These are phyloP conservation scores for Plecturocebus donacophilus DNA, from an alignment of 2,113 vertebrate species.

Conservation along the genomic window DNA sequence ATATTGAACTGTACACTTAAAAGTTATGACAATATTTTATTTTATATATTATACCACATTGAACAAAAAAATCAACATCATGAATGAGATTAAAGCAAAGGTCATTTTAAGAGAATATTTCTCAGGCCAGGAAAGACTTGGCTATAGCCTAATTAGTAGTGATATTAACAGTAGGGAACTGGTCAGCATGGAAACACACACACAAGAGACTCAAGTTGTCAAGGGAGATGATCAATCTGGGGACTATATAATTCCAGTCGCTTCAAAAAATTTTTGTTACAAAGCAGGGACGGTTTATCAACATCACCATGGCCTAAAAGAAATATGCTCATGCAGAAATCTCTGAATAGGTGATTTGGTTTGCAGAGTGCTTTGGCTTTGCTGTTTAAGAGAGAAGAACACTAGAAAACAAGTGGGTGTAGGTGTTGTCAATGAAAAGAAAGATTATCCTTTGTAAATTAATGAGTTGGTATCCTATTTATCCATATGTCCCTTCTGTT, in stretches of 20 bases:
- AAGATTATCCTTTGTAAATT: not conserved
- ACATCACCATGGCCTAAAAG: not conserved
- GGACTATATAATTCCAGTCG: constrained; percentile 14
- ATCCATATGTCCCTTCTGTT: not conserved
- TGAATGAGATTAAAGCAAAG: not conserved
- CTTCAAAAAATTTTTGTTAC: not conserved
- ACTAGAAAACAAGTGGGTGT: not conserved
- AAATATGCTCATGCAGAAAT: not conserved
- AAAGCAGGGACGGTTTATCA: not conserved
- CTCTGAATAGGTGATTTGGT: not conserved
- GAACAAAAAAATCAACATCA: not conserved
- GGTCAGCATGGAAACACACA: not conserved
- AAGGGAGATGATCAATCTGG: not conserved
- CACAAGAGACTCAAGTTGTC: not conserved
- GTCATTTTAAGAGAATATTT: not conserved
- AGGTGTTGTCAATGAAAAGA: not conserved
- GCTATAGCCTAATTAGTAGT: not conserved
- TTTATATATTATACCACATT: not conserved
- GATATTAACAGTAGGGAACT: not conserved
- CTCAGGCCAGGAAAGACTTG: not conserved
- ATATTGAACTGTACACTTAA: not conserved
- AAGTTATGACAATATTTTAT: not conserved
- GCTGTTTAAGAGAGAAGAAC: not conserved
- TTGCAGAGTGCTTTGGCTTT: not conserved
- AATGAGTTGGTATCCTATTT: not conserved